Evolutionary conservation across 2,888 invertebrate species (phyloP), one percentile per base, ranked within the genome.

Genomic region (Ferdinandea cuprea): DNA sequence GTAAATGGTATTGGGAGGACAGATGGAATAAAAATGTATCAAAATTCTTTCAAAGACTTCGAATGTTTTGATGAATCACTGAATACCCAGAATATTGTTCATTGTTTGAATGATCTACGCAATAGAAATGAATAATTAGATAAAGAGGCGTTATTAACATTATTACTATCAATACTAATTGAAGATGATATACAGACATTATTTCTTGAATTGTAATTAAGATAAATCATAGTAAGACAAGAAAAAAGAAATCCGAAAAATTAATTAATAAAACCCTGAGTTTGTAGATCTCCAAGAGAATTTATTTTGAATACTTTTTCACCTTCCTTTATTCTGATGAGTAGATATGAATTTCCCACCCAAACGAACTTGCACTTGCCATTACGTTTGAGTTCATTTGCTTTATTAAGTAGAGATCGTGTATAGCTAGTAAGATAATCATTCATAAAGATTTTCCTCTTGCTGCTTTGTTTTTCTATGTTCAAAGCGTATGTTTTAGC

Each of bases 71-170:
- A 32, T 61, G 42, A 3, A 30, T 32, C 30, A 44, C 56, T 35
- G 46, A 68, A 56, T 44, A 68, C 3, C 59, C 59, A 13, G 58
- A 71, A 71, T 32, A 59, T 58, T 44, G 48, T 56, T 46, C 30
- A 46, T 56, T 35, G 11, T 19, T n/a, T 32, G 21, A 58, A 46
- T 59, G 58, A 46, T 68, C 56, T 56, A 69, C 32, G 46, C 56
- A 37, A 21, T 37, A 56, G 8, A 42, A 68, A 32, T 54, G 30
- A 42, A 52, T 54, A 7, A 19, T 54, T 19, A 15, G 68, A 42
- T 28, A 25, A 37, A 25, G 21, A 56, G 42, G 28, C 7, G 40
- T 25, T 25, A 13, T 40, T 17, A 28, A 17, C 17, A 58, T 25
- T 17, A 19, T 32, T 35, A 59, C 13, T 61, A 32, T 9, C 19